Percentiles rank a stretch among this genome's conserved stretches.
Evolutionary conservation across 2,888 invertebrate genomes (phyloP).

Genomic region (Mantis religiosa): DNA sequence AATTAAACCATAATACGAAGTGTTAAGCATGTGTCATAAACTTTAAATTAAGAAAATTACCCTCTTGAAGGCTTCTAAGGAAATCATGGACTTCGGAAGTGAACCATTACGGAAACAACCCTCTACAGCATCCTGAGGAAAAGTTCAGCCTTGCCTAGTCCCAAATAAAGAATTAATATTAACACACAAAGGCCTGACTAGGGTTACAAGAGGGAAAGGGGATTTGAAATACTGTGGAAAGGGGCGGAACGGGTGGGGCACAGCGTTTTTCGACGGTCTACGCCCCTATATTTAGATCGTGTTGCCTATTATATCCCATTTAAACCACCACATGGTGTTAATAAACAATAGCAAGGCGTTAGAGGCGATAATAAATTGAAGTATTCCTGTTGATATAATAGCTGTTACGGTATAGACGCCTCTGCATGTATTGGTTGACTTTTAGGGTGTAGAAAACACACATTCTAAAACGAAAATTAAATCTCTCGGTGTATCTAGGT

Average conservation of each 20-base stretch:
- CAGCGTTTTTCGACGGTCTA: background rate
- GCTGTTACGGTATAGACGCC: background rate
- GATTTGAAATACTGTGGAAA: background rate
- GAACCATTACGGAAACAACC: background rate
- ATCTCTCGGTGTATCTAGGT: background rate
- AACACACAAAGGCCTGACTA: background rate
- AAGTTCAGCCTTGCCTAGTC: background rate
- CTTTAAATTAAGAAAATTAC: background rate
- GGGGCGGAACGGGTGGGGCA: background rate
- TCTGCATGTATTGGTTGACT: background rate
- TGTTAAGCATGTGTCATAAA: background rate
- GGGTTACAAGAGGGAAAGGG: background rate
- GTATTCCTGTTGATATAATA: constrained; percentile 5
- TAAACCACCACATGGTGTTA: background rate
- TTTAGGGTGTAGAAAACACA: background rate
- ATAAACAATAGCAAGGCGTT: background rate
- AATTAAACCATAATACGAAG: background rate
- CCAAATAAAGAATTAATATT: constrained; percentile 6
- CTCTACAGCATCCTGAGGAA: background rate
- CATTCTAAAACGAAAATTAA: background rate
- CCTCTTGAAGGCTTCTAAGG: background rate
- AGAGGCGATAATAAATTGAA: background rate
- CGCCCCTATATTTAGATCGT: background rate
- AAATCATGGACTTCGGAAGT: background rate
- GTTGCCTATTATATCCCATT: background rate